phyloP scores from a whole-genome alignment of 2,113 vertebrate species.

The Collichthys lucidus region DNA sequence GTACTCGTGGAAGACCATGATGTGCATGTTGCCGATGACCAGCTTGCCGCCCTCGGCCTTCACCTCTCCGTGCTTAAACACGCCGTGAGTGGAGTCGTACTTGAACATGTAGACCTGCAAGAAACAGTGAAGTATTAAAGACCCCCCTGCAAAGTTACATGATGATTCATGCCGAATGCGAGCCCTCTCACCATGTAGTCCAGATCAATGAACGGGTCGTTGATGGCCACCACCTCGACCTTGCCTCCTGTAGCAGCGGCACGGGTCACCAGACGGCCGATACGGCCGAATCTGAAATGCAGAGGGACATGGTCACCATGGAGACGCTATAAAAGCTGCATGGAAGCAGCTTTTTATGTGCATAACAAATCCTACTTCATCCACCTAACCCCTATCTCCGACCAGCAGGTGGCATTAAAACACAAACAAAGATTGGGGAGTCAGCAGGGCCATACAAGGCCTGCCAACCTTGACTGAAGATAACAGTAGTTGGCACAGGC shows the following conservation, averaged over 20 bases:
- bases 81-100: constrained; percentile 94
- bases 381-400: neutral
- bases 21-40: constrained; percentile 86
- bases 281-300: constrained; percentile 90
- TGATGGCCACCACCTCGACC: constrained; percentile 90
- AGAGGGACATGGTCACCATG: too few relatives aligned
- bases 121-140: neutral
- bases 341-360: neutral
- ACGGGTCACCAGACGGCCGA: constrained; percentile 92
- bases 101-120: constrained; percentile 95
- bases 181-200: constrained; percentile 91
- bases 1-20: constrained; percentile 92
- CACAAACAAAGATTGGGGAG: neutral
- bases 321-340: neutral
- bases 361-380: neutral
- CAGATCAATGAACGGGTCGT: constrained; percentile 95
- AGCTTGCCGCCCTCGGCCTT: constrained; percentile 92
- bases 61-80: constrained; percentile 87
- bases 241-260: constrained; percentile 83
- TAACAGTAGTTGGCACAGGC: constrained; percentile 28
- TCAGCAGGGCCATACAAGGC: constrained; percentile 23
- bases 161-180: too few relatives aligned
- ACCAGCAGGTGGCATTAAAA: constrained; percentile 46
- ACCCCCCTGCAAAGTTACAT: too few relatives aligned
- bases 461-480: constrained; percentile 38